These are phyloP conservation scores for Cheilosia urbana DNA, from an alignment of 2,888 invertebrate species.

Conservation along the genomic window DNA sequence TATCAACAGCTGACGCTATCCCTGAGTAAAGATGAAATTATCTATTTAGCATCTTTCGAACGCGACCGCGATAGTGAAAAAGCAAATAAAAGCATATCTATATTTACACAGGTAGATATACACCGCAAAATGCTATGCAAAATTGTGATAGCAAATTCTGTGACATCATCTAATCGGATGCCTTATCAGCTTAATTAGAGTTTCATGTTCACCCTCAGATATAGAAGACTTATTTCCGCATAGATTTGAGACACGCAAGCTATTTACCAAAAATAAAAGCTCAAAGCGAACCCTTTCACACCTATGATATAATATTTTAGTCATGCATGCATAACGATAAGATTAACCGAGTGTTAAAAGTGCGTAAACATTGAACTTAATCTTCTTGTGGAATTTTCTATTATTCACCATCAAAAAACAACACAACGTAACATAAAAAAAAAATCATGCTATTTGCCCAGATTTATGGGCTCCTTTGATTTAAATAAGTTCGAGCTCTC, in stretches of 20 bases:
- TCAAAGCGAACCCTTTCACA: no score
- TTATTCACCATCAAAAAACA: slow-evolving; percentile 14
- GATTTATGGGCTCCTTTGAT: neutral
- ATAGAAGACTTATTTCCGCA: slow-evolving; percentile 13
- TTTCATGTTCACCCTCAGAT: neutral
- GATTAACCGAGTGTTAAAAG: slow-evolving; percentile 6
- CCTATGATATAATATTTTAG: neutral
- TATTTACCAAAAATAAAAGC: neutral
- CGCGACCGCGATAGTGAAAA: neutral
- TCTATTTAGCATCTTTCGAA: neutral
- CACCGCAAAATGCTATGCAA: neutral
- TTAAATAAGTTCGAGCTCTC: neutral
- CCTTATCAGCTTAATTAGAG: slow-evolving; percentile 5
- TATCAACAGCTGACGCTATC: no score
- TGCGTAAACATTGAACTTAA: slow-evolving; percentile 25
- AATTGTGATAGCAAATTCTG: neutral
- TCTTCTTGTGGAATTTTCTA: slow-evolving; percentile 25
- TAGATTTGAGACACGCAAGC: no score
- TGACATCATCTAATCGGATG: slow-evolving; percentile 31
- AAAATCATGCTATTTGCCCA: neutral
- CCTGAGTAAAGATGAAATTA: no score
- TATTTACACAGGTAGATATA: neutral
- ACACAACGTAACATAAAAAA: neutral
- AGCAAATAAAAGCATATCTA: neutral
- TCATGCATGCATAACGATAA: neutral